These are phyloP conservation scores for Hyperoplus immaculatus DNA, from an alignment of 2,797 vertebrate species.

Conservation along the genomic window DNA sequence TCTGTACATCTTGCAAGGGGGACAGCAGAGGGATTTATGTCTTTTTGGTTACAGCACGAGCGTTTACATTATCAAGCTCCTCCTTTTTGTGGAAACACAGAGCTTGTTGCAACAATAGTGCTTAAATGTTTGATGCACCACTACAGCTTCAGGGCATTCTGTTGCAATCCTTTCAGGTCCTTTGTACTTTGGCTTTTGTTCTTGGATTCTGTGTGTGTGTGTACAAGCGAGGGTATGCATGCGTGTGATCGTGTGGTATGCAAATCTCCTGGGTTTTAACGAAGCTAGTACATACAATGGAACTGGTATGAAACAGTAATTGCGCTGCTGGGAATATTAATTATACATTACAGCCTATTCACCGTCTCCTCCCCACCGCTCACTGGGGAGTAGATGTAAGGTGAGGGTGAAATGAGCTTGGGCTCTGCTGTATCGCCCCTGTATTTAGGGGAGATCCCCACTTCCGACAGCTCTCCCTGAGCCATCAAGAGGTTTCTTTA, in stretches of 20 bases:
- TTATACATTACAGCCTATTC: constrained; percentile 73
- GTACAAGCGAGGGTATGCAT: constrained; percentile 16
- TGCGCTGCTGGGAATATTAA: constrained; percentile 76
- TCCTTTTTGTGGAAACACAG: constrained; percentile 65
- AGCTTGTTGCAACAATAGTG: constrained; percentile 66
- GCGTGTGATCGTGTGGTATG: constrained; percentile 33
- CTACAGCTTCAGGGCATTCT: constrained; percentile 70
- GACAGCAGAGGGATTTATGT: constrained; percentile 46
- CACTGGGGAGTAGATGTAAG: constrained; percentile 45
- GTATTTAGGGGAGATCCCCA: constrained; percentile 57
- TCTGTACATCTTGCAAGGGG: constrained; percentile 41
- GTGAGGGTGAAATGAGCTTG: constrained; percentile 48
- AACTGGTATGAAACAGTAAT: constrained; percentile 73
- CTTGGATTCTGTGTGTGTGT: constrained; percentile 47
- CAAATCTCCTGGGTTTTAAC: constrained; percentile 47
- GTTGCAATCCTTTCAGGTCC: constrained; percentile 72
- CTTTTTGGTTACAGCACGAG: constrained; percentile 27
- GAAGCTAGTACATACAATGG: constrained; percentile 68
- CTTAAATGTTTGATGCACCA: constrained; percentile 77
- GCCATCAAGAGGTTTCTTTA: constrained; percentile 55
- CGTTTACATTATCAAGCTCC: constrained; percentile 50
- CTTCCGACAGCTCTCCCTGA: constrained; percentile 41
- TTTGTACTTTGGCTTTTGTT: constrained; percentile 66
- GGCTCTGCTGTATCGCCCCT: constrained; percentile 50
- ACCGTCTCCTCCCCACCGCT: constrained; percentile 58